Conservation (phyloP, 1,140 invertebrate genomes). For the Zaprionus lachaisei region DNA sequence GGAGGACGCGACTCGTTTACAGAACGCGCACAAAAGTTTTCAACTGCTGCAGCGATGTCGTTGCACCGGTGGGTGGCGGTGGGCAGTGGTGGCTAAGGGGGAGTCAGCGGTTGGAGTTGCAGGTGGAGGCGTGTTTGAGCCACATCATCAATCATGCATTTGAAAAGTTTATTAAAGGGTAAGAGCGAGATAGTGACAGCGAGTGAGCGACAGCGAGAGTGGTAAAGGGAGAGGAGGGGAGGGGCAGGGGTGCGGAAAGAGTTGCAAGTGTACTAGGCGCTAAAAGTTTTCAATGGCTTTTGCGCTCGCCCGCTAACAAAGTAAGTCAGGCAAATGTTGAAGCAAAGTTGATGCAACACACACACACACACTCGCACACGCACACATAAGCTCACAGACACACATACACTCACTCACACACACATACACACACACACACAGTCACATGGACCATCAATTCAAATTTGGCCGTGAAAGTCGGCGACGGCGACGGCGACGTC, state of each 20-base stretch:
- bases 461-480: slow-evolving; percentile 52
- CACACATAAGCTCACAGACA: slow-evolving; percentile 2
- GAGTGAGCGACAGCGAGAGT: neutral
- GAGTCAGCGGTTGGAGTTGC: neutral
- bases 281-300: slow-evolving; percentile 78
- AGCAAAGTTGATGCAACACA: slow-evolving; percentile 49
- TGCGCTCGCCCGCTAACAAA: slow-evolving; percentile 46
- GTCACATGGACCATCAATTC: slow-evolving; percentile 28
- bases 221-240: neutral
- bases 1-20: slow-evolving; percentile 70
- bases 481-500: slow-evolving; percentile 5
- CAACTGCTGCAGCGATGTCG: slow-evolving; percentile 14
- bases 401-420: slow-evolving; percentile 12
- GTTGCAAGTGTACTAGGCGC: slow-evolving; percentile 70
- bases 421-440: neutral
- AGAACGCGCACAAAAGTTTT: slow-evolving; percentile 64
- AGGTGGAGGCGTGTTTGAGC: slow-evolving; percentile 23
- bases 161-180: slow-evolving; percentile 77
- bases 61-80: neutral
- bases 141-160: slow-evolving; percentile 81
- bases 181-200: neutral
- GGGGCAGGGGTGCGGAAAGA: neutral
- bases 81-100: neutral
- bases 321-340: slow-evolving; percentile 46
- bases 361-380: slow-evolving; percentile 16